Evolutionary conservation across 2,888 invertebrate genomes (phyloP), one percentile per base, ranked within the genome.

Genomic region (Lepidonotus clava): DNA sequence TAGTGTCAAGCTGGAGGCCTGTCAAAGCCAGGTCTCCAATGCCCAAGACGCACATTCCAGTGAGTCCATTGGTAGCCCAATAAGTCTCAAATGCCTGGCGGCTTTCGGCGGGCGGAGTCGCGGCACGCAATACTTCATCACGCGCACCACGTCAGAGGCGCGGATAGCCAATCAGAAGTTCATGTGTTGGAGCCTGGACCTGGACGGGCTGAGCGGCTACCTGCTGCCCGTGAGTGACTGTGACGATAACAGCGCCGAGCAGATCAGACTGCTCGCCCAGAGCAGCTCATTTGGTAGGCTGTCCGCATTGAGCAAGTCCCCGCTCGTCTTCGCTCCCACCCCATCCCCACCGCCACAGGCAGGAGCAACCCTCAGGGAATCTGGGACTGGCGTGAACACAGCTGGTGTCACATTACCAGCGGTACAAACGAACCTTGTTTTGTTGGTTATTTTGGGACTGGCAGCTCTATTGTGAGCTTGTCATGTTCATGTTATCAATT

Each of bases 141-240:
- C 80, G 11, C 80, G 80, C 28, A 51, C 51, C 32, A 80, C 41
- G 8, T 46, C 80, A 24, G 46, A 80, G 2, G 80, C 80, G 1
- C 46, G 80, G 0, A 41, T 80, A 1, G 41, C 46, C 1, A 28
- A 21, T 6, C 21, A 28, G 24, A 40, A n/a, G 6, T 80, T 80
- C 80, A 41, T 80, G 46, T 80, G 80, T 46, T 80, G 80, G 80
- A 51, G 46, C 51, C 28, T 80, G 2, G 51, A 51, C 21, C 32
- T 80, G 41, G 41, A 80, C 46, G 80, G 46, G 1, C 41, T 80
- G 21, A 24, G 51, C 4, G 80, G 80, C 41, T n/a, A 32, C 32
- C 41, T 80, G 18, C 80, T 80, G 1, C 80, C 80, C 32, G 80
- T 80, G 2, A 80, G 80, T 28, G 80, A 80, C 80, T 80, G 80